These are phyloP conservation scores for Tinea pellionella DNA, from an alignment of 2,888 invertebrate species.

Conservation along the genomic window DNA sequence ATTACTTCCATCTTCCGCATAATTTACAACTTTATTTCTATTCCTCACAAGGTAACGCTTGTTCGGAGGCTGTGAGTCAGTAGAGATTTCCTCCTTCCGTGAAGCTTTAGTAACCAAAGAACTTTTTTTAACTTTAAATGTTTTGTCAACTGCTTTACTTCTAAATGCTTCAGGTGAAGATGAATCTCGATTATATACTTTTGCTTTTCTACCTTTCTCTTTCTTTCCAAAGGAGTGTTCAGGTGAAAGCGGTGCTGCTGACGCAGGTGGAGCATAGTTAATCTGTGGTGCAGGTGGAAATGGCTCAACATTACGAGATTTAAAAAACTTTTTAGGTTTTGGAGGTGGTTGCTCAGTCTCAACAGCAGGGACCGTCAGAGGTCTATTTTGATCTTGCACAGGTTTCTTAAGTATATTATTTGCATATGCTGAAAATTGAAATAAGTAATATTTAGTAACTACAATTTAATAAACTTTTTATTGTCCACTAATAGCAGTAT, in stretches of 20 bases:
- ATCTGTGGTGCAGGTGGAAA: slow-evolving; percentile 67
- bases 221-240: slow-evolving; percentile 52
- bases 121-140: slow-evolving; percentile 44
- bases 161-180: slow-evolving; percentile 61
- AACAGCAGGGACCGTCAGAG: slow-evolving; percentile 63
- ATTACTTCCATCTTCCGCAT: slow-evolving; percentile 72
- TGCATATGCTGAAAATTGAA: slow-evolving; percentile 49
- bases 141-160: slow-evolving; percentile 47
- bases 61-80: slow-evolving; percentile 58
- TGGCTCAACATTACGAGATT: slow-evolving; percentile 80
- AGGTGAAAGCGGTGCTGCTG: slow-evolving; percentile 55
- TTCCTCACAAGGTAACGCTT: slow-evolving; percentile 65
- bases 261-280: slow-evolving; percentile 59
- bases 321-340: slow-evolving; percentile 92
- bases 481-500: neutral
- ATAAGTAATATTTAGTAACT: neutral
- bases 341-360: slow-evolving; percentile 66
- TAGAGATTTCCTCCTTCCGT: slow-evolving; percentile 50
- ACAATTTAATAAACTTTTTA: neutral
- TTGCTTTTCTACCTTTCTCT: slow-evolving; percentile 33
- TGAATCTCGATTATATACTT: slow-evolving; percentile 52
- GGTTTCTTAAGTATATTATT: slow-evolving; percentile 53
- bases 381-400: slow-evolving; percentile 65
- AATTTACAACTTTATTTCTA: slow-evolving; percentile 72
- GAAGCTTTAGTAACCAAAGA: slow-evolving; percentile 53